These are phyloP conservation scores for Emydocephalus ijimae DNA, from an alignment of 2,113 vertebrate species.

Conservation along the genomic window DNA sequence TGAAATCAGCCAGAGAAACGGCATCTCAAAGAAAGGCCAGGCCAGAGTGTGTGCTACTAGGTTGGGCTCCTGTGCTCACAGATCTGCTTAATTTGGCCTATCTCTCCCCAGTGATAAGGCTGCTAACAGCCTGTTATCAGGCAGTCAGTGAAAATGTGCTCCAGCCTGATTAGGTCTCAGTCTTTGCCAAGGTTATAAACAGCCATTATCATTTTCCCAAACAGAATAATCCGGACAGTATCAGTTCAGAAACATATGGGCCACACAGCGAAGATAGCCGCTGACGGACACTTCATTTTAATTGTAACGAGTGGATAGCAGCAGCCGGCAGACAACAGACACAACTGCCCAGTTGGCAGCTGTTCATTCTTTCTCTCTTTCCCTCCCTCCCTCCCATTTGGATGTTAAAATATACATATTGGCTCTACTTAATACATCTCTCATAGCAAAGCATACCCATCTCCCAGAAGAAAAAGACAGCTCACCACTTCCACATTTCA, in stretches of 20 bases:
- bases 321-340: constrained; percentile 72
- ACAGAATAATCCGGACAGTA: constrained; percentile 97
- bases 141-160: constrained; percentile 95
- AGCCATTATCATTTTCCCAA: constrained; percentile 94
- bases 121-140: constrained; percentile 94
- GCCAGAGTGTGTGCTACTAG: constrained; percentile 70
- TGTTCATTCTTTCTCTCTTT: constrained; percentile 34
- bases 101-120: constrained; percentile 90
- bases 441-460: background rate
- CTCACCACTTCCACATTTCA: background rate
- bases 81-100: constrained; percentile 86
- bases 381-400: constrained; percentile 33
- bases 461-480: background rate
- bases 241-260: constrained; percentile 98
- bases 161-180: constrained; percentile 96
- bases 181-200: constrained; percentile 99
- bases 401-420: constrained; percentile 23
- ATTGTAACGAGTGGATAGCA: constrained; percentile 88
- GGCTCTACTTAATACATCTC: background rate
- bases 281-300: constrained; percentile 96
- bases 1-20: constrained; percentile 58
- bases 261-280: constrained; percentile 93
- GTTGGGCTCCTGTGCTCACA: constrained; percentile 72
- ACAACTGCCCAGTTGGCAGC: constrained; percentile 70
- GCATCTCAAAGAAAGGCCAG: constrained; percentile 85